phyloP scores from a whole-genome alignment of 2,797 vertebrate genomes.

The Okamejei kenojei region DNA sequence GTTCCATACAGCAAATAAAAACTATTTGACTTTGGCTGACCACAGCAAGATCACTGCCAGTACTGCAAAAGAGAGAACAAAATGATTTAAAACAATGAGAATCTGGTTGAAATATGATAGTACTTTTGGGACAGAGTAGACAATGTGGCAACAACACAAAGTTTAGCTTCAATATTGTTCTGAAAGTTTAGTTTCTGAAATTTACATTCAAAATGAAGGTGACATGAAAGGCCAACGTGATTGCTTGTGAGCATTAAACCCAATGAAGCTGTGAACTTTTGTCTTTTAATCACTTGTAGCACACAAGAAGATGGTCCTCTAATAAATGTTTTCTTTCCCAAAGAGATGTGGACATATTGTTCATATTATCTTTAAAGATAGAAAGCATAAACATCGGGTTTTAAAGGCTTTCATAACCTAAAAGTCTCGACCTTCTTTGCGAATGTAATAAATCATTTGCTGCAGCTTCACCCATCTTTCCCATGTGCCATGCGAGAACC shows the following conservation, averaged over 20 bases:
- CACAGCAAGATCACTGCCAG: not conserved
- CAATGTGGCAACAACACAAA: not conserved
- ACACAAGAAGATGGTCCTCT: not conserved
- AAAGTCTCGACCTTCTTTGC: not conserved
- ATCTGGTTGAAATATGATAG: not conserved
- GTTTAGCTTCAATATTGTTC: not conserved
- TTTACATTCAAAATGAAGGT: not conserved
- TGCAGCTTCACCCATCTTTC: not conserved
- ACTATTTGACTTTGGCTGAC: not conserved
- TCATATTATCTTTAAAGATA: not conserved
- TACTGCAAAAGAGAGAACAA: not conserved
- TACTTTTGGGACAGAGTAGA: not conserved
- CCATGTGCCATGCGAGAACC: not conserved
- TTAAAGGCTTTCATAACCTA: not conserved
- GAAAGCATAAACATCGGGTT: not conserved
- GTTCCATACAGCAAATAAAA: not conserved
- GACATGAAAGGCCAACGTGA: not conserved
- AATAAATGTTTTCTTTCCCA: constrained; percentile 8
- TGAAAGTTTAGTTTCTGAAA: not conserved
- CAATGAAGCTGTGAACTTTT: not conserved
- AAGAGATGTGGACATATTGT: not conserved
- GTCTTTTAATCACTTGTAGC: not conserved
- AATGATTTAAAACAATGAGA: not conserved
- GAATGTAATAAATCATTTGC: not conserved
- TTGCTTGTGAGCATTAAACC: not conserved